Conservation (phyloP, 2,888 invertebrate genomes). For the Deilephila elpenor region DNA sequence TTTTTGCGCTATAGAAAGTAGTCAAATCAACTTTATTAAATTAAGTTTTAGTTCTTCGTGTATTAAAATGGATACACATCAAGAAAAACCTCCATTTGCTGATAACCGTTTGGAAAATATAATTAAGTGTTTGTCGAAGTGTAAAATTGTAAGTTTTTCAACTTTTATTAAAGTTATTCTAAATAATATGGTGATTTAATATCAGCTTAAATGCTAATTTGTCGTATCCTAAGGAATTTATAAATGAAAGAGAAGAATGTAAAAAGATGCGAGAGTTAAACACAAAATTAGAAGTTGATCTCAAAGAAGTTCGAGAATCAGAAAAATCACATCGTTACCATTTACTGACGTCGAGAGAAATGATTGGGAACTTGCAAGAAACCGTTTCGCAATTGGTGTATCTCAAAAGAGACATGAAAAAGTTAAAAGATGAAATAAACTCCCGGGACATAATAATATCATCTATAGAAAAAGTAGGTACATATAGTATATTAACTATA, state of each 20-base stretch:
- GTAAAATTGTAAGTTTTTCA: slow-evolving; percentile 67
- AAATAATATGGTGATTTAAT: background rate
- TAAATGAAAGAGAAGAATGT: slow-evolving; percentile 67
- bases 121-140: slow-evolving; percentile 63
- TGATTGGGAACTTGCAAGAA: slow-evolving; percentile 77
- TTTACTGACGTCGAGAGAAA: slow-evolving; percentile 72
- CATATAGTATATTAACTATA: background rate
- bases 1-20: too few species aligned
- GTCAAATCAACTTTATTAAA: background rate
- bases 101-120: slow-evolving; percentile 64
- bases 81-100: slow-evolving; percentile 41
- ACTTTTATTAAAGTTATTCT: background rate
- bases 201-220: background rate
- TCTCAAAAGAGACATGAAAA: slow-evolving; percentile 72
- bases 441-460: slow-evolving; percentile 58
- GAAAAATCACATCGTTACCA: slow-evolving; percentile 78
- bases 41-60: background rate
- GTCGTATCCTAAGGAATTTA: slow-evolving; percentile 38
- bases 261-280: slow-evolving; percentile 66
- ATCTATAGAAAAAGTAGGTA: slow-evolving; percentile 62
- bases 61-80: slow-evolving; percentile 27
- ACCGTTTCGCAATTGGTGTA: slow-evolving; percentile 76
- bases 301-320: slow-evolving; percentile 69
- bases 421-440: slow-evolving; percentile 66
- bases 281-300: slow-evolving; percentile 65